A percentile compares a stretch with the other conserved stretches of the same genome.
phyloP scores from a whole-genome alignment of 2,797 vertebrate genomes.

The Thripadectes ignobilis region DNA sequence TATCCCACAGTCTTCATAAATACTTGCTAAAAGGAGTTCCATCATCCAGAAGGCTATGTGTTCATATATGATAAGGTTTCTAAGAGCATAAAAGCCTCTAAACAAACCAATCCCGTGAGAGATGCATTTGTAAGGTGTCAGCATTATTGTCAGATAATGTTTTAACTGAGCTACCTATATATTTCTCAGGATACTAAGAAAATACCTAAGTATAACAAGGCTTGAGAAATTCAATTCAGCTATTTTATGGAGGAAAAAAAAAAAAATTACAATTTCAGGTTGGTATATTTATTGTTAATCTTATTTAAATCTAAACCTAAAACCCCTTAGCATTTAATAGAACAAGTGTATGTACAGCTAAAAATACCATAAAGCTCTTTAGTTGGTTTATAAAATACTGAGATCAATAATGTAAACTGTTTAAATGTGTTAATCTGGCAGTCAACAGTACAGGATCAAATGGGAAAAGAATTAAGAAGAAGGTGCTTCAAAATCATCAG shows the following conservation, averaged over 20 bases:
- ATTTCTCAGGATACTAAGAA: background rate
- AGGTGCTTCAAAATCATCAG: background rate
- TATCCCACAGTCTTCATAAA: conserved; percentile 1
- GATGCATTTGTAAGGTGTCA: background rate
- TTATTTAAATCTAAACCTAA: background rate
- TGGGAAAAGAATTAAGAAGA: background rate
- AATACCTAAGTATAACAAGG: background rate
- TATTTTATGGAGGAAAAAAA: background rate
- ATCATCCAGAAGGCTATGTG: background rate
- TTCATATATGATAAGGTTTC: conserved; percentile 29
- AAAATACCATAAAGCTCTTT: background rate
- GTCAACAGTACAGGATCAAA: background rate
- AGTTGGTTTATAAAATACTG: background rate
- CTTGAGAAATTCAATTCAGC: background rate
- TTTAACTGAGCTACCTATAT: background rate
- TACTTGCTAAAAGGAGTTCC: background rate
- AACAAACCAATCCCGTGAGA: background rate
- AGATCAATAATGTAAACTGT: background rate
- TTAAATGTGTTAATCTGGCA: background rate
- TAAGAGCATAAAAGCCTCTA: background rate
- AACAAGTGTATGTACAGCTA: background rate
- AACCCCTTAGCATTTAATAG: background rate
- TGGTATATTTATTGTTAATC: background rate
- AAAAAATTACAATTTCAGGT: background rate
- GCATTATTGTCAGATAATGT: background rate